Base-by-base conservation (phyloP, 2,888 invertebrate genomes). In the Eilema sororculum region DNA sequence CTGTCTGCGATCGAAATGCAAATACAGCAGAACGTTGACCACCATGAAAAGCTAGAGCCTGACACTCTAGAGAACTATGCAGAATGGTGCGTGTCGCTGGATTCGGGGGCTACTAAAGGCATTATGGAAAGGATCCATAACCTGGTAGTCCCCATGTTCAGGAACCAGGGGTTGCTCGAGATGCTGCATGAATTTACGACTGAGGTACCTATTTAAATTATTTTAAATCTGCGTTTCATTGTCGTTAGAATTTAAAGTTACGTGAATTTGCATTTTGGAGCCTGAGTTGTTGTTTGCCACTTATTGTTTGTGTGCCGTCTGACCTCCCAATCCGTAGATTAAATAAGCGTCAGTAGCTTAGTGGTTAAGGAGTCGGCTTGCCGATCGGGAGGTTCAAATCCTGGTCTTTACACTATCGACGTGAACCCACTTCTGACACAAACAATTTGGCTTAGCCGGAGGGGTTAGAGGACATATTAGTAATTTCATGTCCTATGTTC, bases 1-100 rank as follows among this genome's bases (percentile, higher is more conserved):
- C 41, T 81, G 63, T 69, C 74, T 4, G 10, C 69, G 13, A 70
- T 80, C 59, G 74, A 80, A 46, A 73, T 37, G 12, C 75, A 72
- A 62, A 28, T 80, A 13, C 22, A 30, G n/a, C 16, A 52, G 10
- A 76, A 74, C 68, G 66, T 77, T n/a, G 41, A 25, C 6, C 13
- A 61, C 22, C 33, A 6, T 10, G 22, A 65, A 12, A n/a, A 63
- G 6, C 9, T 66, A 3, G 80, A 76, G 20, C 4, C 59, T 0
- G 67, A 67, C 0, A 60, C 65, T 9, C 33, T 82, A 9, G 24
- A 46, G 24, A 67, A 78, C 13, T 81, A 76, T 33, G 72, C 71
- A 0, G n/a, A 66, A 0, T 81, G 82, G 81, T 24, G 73, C 9
- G 69, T 82, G 22, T 82, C 82, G 0, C 71, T 78, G 37, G 82